Percentiles rank a stretch among this genome's conserved stretches.
phyloP scores from a whole-genome alignment of 2,113 vertebrate genomes.

The Notechis scutatus region DNA sequence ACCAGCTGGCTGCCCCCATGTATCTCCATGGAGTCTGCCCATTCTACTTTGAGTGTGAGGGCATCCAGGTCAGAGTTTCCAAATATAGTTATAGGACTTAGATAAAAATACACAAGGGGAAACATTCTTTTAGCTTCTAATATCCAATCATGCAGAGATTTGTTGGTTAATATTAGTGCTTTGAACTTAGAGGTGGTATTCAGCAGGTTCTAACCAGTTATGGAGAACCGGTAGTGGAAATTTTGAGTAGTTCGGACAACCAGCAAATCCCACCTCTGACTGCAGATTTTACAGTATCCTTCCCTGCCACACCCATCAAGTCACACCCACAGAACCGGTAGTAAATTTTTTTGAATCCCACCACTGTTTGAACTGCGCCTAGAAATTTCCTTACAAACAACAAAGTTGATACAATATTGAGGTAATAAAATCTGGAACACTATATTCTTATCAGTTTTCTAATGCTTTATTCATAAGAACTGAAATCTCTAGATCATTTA shows the following conservation, averaged over 20 bases:
- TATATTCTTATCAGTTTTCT: background rate
- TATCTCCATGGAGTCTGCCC: background rate
- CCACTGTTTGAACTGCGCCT: background rate
- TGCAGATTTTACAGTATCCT: too few species aligned
- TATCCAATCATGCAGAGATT: background rate
- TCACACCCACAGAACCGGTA: too few species aligned
- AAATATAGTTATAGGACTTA: background rate
- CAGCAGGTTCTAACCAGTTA: too few species aligned
- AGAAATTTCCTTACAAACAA: background rate
- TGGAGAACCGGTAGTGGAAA: too few species aligned
- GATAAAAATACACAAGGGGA: background rate
- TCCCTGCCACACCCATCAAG: too few species aligned
- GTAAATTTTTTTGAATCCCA: too few species aligned
- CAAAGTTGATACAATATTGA: background rate
- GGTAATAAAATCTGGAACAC: background rate
- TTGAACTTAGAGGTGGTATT: background rate
- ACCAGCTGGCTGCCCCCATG: background rate
- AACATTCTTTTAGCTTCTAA: background rate
- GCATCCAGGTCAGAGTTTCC: background rate
- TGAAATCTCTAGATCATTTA: background rate
- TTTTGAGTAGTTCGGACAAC: too few species aligned
- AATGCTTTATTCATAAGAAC: background rate
- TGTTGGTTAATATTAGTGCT: background rate
- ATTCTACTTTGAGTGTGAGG: background rate
- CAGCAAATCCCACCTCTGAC: too few species aligned